Base-by-base conservation (phyloP, 2,113 vertebrate species). In the Plestiodon gilberti region DNA sequence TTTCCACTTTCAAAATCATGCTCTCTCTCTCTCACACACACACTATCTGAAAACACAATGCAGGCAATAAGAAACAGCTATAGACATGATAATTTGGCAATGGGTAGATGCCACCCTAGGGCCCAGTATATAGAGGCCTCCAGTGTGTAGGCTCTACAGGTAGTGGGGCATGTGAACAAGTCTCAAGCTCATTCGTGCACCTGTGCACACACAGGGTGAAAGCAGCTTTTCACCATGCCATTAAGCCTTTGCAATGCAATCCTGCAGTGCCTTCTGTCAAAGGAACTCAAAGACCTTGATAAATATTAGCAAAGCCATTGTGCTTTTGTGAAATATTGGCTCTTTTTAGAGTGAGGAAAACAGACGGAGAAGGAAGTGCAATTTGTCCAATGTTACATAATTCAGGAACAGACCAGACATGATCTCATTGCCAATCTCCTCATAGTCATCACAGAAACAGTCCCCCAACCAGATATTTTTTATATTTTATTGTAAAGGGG, bases 391-490 rank as follows among this genome's bases (percentile, higher is more conserved):
- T 30, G n/a, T 71, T 70, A 48, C 3, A 10, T 78, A 70, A 85
- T 70, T 70, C 76, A 78, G 75, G 35, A 78, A 70, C 17, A 79
- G 76, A n/a, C 23, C 55, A 78, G 76, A 61, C 65, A 62, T 86
- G 65, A 83, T 64, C 76, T 73, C 74, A 30, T 18, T 14, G 59
- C 30, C 59, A 64, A 65, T n/a, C 74, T 38, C 48, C 70, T 75
- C 23, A 28, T n/a, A 35, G n/a, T 30, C 23, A 38, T 33, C 30
- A 30, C 75, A 83, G 18, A 43, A 40, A 78, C 35, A 78, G 17
- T 48, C 22, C 67, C 73, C 3, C 8, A 71, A 28, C 43, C 70
- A 61, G 23, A 48, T 74, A 71, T 33, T 78, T 61, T 33, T 78
- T 61, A 14, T 35, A 28, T 78, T 61, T 78, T 71, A 77, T 28